These are phyloP conservation scores for Seriola aureovittata DNA, from an alignment of 2,113 vertebrate genomes.

Conservation along the genomic window DNA sequence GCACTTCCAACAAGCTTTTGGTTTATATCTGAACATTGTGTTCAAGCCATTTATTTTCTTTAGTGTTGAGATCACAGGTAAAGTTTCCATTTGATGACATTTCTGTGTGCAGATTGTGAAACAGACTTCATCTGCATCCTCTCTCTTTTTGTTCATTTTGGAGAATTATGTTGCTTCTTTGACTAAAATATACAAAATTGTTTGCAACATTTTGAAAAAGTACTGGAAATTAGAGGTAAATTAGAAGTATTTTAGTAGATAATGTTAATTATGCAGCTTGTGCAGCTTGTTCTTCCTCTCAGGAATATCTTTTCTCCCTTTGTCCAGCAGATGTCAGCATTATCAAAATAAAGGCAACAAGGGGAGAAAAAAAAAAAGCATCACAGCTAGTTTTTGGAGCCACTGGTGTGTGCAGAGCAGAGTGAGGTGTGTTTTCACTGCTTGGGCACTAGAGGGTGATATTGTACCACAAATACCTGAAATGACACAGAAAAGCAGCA, in stretches of 20 bases:
- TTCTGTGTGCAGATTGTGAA: no score
- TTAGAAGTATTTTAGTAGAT: neutral
- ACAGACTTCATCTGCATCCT: no score
- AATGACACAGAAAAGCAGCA: neutral
- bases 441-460: conserved; percentile 9
- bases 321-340: conserved; percentile 58
- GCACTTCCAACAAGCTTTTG: neutral
- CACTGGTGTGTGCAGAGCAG: neutral
- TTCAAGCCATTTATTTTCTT: neutral
- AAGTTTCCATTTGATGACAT: no score
- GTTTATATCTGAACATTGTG: neutral
- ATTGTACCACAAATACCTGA: neutral
- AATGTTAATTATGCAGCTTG: neutral
- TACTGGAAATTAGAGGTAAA: neutral
- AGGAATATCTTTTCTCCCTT: neutral
- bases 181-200: no score
- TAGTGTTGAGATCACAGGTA: no score
- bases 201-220: neutral
- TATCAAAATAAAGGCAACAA: conserved; percentile 10
- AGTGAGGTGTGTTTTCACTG: neutral
- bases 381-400: neutral
- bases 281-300: no score
- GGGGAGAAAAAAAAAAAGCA: neutral
- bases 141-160: no score
- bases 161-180: no score